Evolutionary conservation across 1,140 invertebrate genomes (phyloP).

Genomic region (Micrasema longulum): DNA sequence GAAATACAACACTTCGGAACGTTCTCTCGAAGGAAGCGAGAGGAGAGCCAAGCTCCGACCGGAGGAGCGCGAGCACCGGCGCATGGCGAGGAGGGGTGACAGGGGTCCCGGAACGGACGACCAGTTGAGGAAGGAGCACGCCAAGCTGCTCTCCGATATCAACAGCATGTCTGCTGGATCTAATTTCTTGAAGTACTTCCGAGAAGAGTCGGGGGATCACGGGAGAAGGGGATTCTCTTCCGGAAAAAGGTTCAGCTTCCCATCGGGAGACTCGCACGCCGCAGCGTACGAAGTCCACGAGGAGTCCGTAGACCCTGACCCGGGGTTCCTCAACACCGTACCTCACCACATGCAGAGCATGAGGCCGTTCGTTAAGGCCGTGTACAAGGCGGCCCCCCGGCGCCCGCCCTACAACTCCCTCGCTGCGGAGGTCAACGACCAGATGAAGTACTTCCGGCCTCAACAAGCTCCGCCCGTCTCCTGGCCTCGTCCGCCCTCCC

Average conservation of each 20-base stretch:
- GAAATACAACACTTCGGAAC: constrained; percentile 36
- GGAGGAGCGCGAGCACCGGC: background rate
- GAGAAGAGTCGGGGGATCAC: constrained; percentile 22
- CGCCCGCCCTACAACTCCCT: background rate
- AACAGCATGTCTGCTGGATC: too few relatives aligned
- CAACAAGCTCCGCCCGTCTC: background rate
- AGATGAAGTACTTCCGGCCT: background rate
- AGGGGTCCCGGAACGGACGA: background rate
- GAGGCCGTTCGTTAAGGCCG: background rate
- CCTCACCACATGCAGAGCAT: background rate
- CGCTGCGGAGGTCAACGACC: background rate
- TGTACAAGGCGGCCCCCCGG: background rate
- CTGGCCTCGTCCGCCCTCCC: background rate
- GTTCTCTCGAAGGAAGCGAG: background rate
- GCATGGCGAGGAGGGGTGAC: constrained; percentile 3
- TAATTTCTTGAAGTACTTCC: too few relatives aligned
- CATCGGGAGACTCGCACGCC: background rate
- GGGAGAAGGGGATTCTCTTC: background rate
- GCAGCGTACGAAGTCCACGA: constrained; percentile 14
- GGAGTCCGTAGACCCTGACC: background rate
- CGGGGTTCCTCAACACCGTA: too few relatives aligned
- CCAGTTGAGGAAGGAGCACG: constrained; percentile 37
- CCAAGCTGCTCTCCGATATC: constrained; percentile 44
- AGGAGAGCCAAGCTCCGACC: background rate
- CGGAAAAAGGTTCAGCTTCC: too few relatives aligned